Evolutionary conservation across 2,113 vertebrate species (phyloP).

Genomic region (Pseudolaguvia tuberculata): DNA sequence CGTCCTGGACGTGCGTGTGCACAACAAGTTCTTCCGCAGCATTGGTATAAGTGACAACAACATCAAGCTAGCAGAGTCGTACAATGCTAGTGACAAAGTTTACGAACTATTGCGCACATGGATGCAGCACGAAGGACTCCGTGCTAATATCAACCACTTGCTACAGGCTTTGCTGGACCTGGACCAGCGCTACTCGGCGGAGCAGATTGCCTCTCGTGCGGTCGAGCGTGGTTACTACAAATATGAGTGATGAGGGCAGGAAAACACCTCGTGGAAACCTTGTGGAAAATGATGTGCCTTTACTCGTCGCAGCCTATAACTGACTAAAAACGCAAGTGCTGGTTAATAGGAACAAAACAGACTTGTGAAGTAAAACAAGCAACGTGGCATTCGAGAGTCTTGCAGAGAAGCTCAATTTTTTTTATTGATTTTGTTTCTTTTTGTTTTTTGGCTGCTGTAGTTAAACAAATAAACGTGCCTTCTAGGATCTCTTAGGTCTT

Average conservation of each 20-base stretch:
- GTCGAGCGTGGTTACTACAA: constrained; percentile 65
- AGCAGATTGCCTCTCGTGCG: constrained; percentile 64
- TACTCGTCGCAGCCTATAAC: neutral
- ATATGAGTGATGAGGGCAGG: constrained; percentile 47
- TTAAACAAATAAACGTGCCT: constrained; percentile 1
- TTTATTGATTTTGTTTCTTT: neutral
- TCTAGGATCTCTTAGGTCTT: neutral
- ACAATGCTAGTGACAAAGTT: constrained; percentile 63
- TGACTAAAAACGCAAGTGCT: neutral
- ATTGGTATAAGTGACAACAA: constrained; percentile 70
- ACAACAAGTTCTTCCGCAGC: constrained; percentile 72
- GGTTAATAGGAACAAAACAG: neutral
- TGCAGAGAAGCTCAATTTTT: neutral
- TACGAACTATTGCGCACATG: constrained; percentile 72
- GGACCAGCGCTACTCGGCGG: constrained; percentile 70
- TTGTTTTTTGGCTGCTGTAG: neutral
- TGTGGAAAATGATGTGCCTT: neutral
- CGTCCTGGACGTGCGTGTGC: constrained; percentile 66
- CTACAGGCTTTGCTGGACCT: constrained; percentile 63
- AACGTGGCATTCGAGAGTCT: neutral
- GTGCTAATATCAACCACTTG: constrained; percentile 71
- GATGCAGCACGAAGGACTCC: constrained; percentile 73
- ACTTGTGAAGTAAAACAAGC: neutral
- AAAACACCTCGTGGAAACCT: neutral
- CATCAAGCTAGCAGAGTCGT: constrained; percentile 65